These are phyloP conservation scores for Steatornis caripensis DNA, from an alignment of 2,113 vertebrate species.

Conservation along the genomic window DNA sequence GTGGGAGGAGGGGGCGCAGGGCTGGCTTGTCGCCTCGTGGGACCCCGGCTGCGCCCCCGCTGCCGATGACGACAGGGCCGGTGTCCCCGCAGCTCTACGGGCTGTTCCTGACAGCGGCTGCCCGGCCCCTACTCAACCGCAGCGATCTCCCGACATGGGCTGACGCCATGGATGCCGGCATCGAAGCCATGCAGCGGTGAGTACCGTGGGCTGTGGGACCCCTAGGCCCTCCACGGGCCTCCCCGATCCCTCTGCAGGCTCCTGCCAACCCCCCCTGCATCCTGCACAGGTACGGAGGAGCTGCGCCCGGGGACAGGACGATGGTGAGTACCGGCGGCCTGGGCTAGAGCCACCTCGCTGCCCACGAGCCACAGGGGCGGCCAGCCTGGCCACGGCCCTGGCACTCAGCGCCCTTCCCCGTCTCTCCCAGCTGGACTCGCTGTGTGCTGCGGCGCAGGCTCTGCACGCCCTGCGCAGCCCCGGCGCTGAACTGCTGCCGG, in stretches of 20 bases:
- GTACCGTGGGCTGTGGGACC: background rate
- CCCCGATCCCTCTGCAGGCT: background rate
- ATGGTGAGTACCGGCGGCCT: conserved; percentile 70
- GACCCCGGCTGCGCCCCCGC: background rate
- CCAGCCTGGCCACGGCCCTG: background rate
- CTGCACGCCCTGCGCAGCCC: conserved; percentile 75
- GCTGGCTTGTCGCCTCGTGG: background rate
- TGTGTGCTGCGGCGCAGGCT: conserved; percentile 83
- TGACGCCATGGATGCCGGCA: conserved; percentile 85
- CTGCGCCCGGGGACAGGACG: conserved; percentile 81
- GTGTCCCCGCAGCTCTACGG: conserved; percentile 81
- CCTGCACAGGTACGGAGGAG: conserved; percentile 79
- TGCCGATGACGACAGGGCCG: accelerated
- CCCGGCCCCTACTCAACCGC: conserved; percentile 68
- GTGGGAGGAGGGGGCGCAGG: accelerated
- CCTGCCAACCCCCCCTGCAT: background rate
- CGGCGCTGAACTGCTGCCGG: conserved; percentile 51
- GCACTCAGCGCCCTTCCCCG: background rate
- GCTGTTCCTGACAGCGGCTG: conserved; percentile 88
- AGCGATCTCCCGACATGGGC: conserved; percentile 76
- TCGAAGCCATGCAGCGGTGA: conserved; percentile 87
- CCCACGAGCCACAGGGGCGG: background rate
- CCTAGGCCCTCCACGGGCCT: accelerated
- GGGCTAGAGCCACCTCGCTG: too few species aligned
- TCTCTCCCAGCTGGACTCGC: conserved; percentile 82